Conservation (phyloP, 2,797 vertebrate genomes). For the Characodon lateralis region DNA sequence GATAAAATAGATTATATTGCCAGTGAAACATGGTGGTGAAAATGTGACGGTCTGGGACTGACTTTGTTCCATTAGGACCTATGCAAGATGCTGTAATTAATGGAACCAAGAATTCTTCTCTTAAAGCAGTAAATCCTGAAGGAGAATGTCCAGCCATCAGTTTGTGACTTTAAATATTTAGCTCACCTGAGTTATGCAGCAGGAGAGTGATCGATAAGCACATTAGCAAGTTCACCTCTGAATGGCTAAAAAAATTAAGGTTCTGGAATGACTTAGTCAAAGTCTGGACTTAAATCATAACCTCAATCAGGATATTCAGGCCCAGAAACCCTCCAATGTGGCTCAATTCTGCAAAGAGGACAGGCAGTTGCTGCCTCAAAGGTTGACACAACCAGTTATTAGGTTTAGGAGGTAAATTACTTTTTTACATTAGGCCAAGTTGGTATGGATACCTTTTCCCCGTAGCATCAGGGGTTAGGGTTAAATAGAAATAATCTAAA, state of each 20-base stretch:
- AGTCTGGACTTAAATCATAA: neutral
- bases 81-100: neutral
- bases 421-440: neutral
- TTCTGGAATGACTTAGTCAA: too few species aligned
- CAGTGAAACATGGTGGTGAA: neutral
- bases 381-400: neutral
- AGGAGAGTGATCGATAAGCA: neutral
- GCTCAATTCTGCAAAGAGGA: neutral
- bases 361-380: neutral
- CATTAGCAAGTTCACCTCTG: neutral
- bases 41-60: neutral
- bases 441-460: neutral
- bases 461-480: too few species aligned
- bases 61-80: neutral
- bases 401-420: neutral
- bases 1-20: neutral
- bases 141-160: neutral
- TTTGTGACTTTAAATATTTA: neutral
- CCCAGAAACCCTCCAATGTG: neutral
- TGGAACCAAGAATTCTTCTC: neutral
- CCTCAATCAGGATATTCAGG: neutral
- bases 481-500: neutral
- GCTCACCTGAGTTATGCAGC: neutral
- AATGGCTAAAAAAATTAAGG: too few species aligned
- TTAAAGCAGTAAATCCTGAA: neutral